Evolutionary conservation across 35 echinoderm and acorn worm species (phyloP).

Genomic region (Ophioderma brevispina): DNA sequence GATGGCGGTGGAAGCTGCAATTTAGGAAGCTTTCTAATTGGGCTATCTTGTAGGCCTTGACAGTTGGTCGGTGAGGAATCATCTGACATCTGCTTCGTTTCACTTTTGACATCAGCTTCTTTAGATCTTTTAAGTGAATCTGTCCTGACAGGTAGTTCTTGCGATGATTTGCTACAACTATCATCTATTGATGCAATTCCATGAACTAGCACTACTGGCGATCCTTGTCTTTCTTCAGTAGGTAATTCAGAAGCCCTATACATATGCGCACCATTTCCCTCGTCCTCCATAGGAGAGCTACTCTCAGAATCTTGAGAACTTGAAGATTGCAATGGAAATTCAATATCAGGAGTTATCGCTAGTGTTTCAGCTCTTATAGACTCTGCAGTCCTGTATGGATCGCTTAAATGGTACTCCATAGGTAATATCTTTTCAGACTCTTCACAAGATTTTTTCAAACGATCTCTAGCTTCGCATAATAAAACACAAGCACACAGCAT

Average conservation of each 20-base stretch:
- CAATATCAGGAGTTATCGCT: conserved; percentile 2
- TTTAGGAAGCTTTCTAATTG: neutral
- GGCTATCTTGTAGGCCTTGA: neutral
- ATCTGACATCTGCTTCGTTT: neutral
- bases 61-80: neutral
- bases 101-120: neutral
- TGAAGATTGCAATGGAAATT: neutral
- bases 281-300: neutral
- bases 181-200: conserved; percentile 2
- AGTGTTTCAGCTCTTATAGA: conserved; percentile 40
- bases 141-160: neutral
- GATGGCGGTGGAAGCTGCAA: neutral
- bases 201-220: conserved; percentile 62
- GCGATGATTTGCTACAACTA: neutral
- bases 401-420: conserved; percentile 3
- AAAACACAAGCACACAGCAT: conserved; percentile 86
- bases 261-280: neutral
- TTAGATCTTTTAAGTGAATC: neutral
- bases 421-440: conserved; percentile 29
- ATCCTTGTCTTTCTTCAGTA: conserved; percentile 32
- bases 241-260: neutral
- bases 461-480: conserved; percentile 74
- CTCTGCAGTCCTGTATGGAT: neutral
- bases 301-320: neutral
- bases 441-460: conserved; percentile 23